Base-by-base conservation (phyloP, 1,140 invertebrate genomes). In the Brachionus asplanchnoidis region DNA sequence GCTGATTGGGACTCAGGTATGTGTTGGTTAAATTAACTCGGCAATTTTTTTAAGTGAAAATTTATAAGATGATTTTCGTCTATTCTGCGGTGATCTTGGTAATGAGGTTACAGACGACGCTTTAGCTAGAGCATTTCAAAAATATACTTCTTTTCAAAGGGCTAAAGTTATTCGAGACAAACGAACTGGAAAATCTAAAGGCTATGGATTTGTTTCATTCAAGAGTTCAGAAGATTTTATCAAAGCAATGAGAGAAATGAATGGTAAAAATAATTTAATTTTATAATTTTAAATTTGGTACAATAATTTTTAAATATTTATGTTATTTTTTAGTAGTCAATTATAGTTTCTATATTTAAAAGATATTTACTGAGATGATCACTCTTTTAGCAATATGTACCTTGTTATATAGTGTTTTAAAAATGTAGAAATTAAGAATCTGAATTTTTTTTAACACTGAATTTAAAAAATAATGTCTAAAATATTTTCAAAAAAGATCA, bases 51-150 rank as follows among this genome's bases (percentile, higher is more conserved):
- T 36, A 53, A 60, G 84, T 68, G 9, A 66, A 46, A 46, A 42
- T 20, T 87, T 87, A 88, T 56, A 88, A 93, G 95, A 97, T 92
- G 97, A 99, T 91, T 99, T 97, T 89, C 91, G 97, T 85, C 94
- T 99, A 89, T 99, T 99, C 90, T 98, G 97, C 89, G 98, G 98
- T 44, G 98, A 99, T 92, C 91, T 99, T 6, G 98, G 98, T 3
- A 99, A 99, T 89, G 97, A 99, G 90, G 97, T 99, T 1, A 99
- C 96, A 0, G 97, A 99, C 88, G 97, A 99, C 89, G 92, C 97
- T 68, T 90, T 99, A 9, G 93, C 94, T 0, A 91, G 97, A 87
- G 97, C 96, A 1, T 99, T 99, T 88, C 94, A 94, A 87, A 96
- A 97, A 88, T 99, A 95, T 91, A 93, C 94, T 0, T 97, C 96